Percentiles rank a stretch among this genome's conserved stretches.
Conservation (phyloP, 2,888 invertebrate genomes). For the Chesias legatella region DNA sequence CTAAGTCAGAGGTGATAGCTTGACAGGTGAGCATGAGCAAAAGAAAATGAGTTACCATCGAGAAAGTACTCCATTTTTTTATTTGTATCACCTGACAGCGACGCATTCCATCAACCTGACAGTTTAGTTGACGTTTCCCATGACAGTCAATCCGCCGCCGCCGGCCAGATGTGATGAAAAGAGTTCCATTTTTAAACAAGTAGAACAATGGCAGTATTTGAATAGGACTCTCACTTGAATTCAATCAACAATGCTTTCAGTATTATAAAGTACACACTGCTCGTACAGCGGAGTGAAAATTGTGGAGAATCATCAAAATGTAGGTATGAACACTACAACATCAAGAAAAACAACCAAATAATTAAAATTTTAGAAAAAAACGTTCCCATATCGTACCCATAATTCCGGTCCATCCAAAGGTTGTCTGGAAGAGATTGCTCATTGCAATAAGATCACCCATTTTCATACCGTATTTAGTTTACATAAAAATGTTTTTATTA, state of each 20-base stretch:
- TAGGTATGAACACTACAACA: neutral
- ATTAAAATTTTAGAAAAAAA: neutral
- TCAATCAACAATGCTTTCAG: conserved; percentile 60
- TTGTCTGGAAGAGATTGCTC: too few relatives aligned
- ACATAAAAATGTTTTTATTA: too few relatives aligned
- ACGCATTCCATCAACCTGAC: conserved; percentile 42
- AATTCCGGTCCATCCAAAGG: too few relatives aligned
- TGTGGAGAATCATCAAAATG: neutral
- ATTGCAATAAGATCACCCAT: too few relatives aligned
- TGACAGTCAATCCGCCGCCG: conserved; percentile 33
- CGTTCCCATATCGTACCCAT: too few relatives aligned
- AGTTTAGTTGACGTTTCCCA: conserved; percentile 45
- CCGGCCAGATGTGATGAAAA: conserved; percentile 43
- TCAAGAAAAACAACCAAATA: too few relatives aligned
- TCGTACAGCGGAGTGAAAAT: conserved; percentile 20
- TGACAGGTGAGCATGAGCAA: too few relatives aligned
- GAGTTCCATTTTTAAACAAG: conserved; percentile 56
- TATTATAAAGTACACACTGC: conserved; percentile 39
- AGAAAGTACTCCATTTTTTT: neutral
- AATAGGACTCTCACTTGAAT: conserved; percentile 61
- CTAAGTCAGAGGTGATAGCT: too few relatives aligned
- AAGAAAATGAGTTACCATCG: too few relatives aligned
- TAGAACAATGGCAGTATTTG: conserved; percentile 64
- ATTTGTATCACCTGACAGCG: conserved; percentile 4
- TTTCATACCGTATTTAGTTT: too few relatives aligned